Base-by-base conservation (phyloP, 2,797 vertebrate genomes). In the Acrossocheilus fasciatus region DNA sequence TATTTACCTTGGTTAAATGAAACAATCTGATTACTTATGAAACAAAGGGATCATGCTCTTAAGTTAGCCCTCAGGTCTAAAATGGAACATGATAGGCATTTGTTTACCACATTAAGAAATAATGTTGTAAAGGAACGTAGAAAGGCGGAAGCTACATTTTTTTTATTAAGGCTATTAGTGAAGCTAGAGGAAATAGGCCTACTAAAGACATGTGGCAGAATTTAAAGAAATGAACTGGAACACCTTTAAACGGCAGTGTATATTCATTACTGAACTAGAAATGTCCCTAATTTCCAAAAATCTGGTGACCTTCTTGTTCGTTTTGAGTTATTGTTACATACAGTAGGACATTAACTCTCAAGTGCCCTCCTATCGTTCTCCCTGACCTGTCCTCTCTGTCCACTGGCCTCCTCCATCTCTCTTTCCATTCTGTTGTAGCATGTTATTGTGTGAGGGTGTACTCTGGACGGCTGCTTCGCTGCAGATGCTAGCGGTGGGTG, bases 401-500 rank as follows among this genome's bases (percentile, higher is more conserved):
- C 50, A 41, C 26, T 34, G 26, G 47, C 47, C 72, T 73, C 14
- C 43, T 81, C 84, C n/a, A 59, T 77, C 84, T 45, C 41, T 70
- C 50, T 57, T 64, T 64, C 77, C 50, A 57, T 74, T 62, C 77
- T 76, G 43, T 45, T 52, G 18, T 39, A 43, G 18, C 17, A 34
- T 84, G 72, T 83, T 72, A 57, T 64, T 83, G 62, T 82, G 39
- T n/a, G 47, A 73, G 73, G 52, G 66, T 73, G 52, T 81, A 14
- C 66, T 85, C 94, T 95, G 93, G 93, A 93, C 91, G 93, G 94
- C 93, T 94, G 94, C 90, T 94, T 94, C 93, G 90, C 0, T 92
- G 92, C 92, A 94, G 86, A 88, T 88, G 83, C 54, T 70, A 86
- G 83, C 57, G 52, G 69, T 59, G 94, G 95, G 94, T 88, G 95